Conservation (phyloP, 2,888 invertebrate genomes). For the Trypoxylon attenuatum region DNA sequence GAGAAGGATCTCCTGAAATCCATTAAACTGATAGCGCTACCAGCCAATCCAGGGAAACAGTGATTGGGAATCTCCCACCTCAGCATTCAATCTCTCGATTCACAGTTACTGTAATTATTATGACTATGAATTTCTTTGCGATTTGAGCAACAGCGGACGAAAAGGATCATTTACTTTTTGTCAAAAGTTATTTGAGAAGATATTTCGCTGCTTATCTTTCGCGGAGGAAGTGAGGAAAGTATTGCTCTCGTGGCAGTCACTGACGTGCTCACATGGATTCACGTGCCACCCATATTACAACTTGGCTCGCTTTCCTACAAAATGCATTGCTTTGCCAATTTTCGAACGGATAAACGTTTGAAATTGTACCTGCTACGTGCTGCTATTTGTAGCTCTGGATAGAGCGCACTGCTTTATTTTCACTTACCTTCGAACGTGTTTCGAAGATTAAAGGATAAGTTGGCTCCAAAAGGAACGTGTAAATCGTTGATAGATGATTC, state of each 20-base stretch:
- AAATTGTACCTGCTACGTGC: conserved; percentile 18
- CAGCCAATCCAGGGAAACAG: no score
- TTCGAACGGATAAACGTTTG: conserved; percentile 10
- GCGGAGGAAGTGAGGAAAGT: no score
- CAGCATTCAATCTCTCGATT: conserved; percentile 32
- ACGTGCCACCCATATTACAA: no score
- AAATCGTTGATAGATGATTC: no score
- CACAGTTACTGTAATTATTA: no score
- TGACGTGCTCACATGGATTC: not conserved
- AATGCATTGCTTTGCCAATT: conserved; percentile 22
- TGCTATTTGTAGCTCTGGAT: not conserved
- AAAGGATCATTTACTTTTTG: conserved; percentile 34
- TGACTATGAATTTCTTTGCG: conserved; percentile 38
- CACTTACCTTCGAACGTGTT: not conserved
- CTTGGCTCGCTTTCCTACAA: conserved; percentile 6
- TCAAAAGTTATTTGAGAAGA: no score
- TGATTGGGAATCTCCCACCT: conserved; percentile 18
- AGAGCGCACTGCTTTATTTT: not conserved
- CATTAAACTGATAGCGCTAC: no score
- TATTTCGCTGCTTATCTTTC: no score
- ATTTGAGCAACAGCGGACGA: conserved; percentile 38
- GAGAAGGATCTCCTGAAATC: no score
- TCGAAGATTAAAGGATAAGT: not conserved
- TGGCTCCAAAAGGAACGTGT: not conserved
- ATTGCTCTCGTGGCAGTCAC: no score